Conservation (phyloP, 2,113 vertebrate species). For the Syngnathus scovelli region DNA sequence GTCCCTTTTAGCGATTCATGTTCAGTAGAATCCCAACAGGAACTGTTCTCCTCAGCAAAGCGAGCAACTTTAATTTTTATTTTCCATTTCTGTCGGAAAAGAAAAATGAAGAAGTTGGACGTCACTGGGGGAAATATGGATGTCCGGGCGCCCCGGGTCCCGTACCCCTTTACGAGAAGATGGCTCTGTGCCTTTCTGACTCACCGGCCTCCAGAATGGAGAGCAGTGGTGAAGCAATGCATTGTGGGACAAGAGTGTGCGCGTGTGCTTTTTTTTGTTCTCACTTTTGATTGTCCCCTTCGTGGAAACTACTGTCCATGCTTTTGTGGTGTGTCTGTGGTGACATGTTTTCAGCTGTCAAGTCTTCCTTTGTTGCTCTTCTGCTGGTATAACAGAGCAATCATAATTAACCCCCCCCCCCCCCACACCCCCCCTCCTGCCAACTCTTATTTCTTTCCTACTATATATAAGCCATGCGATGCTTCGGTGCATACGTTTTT, state of each 20-base stretch:
- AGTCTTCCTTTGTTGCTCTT: constrained; percentile 77
- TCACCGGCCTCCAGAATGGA: constrained; percentile 70
- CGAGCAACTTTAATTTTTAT: constrained; percentile 54
- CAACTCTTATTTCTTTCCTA: constrained; percentile 59
- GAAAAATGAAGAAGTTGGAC: constrained; percentile 51
- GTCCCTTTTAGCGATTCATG: constrained; percentile 72
- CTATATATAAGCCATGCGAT: constrained; percentile 76
- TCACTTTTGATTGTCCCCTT: constrained; percentile 66
- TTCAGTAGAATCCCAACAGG: constrained; percentile 65
- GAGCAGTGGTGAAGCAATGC: constrained; percentile 75
- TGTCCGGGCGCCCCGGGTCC: constrained; percentile 49
- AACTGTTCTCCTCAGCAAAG: constrained; percentile 65
- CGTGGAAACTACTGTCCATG: constrained; percentile 60
- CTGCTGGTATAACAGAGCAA: constrained; percentile 61
- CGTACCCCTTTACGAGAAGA: constrained; percentile 68
- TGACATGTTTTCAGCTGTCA: constrained; percentile 62
- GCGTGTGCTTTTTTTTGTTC: constrained; percentile 13
- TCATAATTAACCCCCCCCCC: constrained; percentile 4
- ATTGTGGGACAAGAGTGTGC: constrained; percentile 68
- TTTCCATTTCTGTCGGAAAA: constrained; percentile 76
- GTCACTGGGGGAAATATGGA: constrained; percentile 46
- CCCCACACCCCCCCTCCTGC: background rate
- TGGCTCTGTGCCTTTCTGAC: constrained; percentile 79
- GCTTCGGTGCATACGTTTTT: constrained; percentile 67
- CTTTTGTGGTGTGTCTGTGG: constrained; percentile 58